Conservation (phyloP, 2,113 vertebrate species). For the Urocynchramus pylzowi region DNA sequence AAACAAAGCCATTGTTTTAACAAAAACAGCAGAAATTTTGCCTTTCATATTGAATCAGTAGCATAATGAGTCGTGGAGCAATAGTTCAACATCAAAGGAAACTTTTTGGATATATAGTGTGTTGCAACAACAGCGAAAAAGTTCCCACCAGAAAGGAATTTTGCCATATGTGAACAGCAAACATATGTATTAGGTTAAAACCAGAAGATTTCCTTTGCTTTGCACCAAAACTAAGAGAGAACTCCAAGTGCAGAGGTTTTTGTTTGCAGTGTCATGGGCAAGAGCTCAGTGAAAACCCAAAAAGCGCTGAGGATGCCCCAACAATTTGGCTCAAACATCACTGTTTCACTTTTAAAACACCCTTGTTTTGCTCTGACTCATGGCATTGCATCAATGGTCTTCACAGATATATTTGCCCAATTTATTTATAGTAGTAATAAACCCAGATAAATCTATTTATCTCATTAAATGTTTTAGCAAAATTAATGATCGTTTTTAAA, state of each 20-base stretch:
- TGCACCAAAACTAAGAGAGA: conserved; percentile 17
- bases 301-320: not conserved
- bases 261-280: not conserved
- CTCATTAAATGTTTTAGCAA: not conserved
- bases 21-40: conserved; percentile 36
- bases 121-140: conserved; percentile 65
- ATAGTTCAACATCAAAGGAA: conserved; percentile 71
- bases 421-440: not conserved
- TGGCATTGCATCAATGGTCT: not conserved
- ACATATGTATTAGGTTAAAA: conserved; percentile 62
- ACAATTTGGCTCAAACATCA: not conserved
- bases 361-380: not conserved
- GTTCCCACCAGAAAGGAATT: conserved; percentile 67
- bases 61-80: conserved; percentile 61
- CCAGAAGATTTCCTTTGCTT: conserved; percentile 73
- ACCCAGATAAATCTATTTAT: not conserved
- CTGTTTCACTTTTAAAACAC: not conserved
- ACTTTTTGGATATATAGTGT: conserved; percentile 71
- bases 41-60: conserved; percentile 75
- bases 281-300: not conserved
- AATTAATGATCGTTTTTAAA: not conserved
- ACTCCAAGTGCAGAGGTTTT: not conserved
- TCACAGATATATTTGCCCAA: not conserved
- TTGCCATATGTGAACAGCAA: conserved; percentile 53
- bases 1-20: conserved; percentile 42